Evolutionary conservation across 2,797 vertebrate species (phyloP).

Genomic region (Danionella dracula): DNA sequence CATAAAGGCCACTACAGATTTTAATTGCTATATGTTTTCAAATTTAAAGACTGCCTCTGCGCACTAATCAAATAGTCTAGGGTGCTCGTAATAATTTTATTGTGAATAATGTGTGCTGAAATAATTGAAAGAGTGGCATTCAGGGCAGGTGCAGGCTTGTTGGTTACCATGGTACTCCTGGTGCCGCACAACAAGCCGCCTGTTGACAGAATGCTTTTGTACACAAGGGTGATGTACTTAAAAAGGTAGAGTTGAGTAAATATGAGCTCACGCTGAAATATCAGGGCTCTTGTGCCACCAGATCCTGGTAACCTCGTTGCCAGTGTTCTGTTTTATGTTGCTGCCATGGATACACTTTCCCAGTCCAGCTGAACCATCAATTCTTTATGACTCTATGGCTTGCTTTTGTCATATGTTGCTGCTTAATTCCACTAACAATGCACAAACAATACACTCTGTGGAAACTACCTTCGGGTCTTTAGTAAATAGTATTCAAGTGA

Average conservation of each 20-base stretch:
- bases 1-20: slow-evolving; percentile 56
- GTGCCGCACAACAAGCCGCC: slow-evolving; percentile 67
- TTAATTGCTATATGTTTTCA: slow-evolving; percentile 79
- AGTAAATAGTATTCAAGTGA: no score
- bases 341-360: slow-evolving; percentile 73
- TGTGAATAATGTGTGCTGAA: slow-evolving; percentile 73
- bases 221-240: slow-evolving; percentile 64
- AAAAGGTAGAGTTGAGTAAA: slow-evolving; percentile 82
- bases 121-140: slow-evolving; percentile 71
- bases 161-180: slow-evolving; percentile 75
- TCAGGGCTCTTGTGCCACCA: slow-evolving; percentile 67
- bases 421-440: slow-evolving; percentile 52
- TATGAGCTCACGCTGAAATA: slow-evolving; percentile 70
- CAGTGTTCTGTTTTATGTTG: slow-evolving; percentile 68
- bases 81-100: slow-evolving; percentile 56
- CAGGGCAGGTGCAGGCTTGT: slow-evolving; percentile 86
- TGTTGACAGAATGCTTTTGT: slow-evolving; percentile 79
- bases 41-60: slow-evolving; percentile 75
- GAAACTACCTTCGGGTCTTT: no score
- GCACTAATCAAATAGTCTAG: slow-evolving; percentile 74
- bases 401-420: slow-evolving; percentile 58
- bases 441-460: slow-evolving; percentile 46
- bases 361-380: slow-evolving; percentile 62
- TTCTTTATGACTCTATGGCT: slow-evolving; percentile 70
- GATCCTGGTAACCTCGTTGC: slow-evolving; percentile 71